A percentile compares a stretch with the other conserved stretches of the same genome.
Evolutionary conservation across 30 jellyfish, hydroid and myxozoan genomes (phyloP).

Genomic region (Cassiopea andromeda): DNA sequence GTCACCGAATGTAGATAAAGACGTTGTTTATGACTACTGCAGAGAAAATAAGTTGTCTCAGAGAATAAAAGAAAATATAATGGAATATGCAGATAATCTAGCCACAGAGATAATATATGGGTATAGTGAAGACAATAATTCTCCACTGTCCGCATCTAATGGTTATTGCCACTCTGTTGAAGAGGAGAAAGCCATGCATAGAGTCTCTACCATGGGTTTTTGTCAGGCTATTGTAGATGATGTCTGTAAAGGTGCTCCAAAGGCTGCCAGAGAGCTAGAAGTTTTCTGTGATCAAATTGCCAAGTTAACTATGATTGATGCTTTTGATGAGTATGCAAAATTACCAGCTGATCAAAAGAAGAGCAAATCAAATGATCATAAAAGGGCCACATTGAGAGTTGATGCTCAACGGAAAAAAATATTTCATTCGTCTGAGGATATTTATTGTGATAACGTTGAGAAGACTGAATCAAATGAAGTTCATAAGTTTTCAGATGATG

Average conservation of each 20-base stretch:
- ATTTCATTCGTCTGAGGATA: slow-evolving; percentile 32
- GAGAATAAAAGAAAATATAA: not conserved
- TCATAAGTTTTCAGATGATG: slow-evolving; percentile 29
- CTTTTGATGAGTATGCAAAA: slow-evolving; percentile 1
- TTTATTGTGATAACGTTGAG: not conserved
- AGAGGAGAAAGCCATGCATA: slow-evolving; percentile 3
- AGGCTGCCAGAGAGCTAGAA: slow-evolving; percentile 20
- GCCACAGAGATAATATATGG: slow-evolving; percentile 29
- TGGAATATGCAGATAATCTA: slow-evolving; percentile 10
- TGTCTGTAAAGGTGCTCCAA: slow-evolving; percentile 54
- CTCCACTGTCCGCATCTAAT: not conserved
- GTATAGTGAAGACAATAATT: not conserved
- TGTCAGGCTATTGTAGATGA: slow-evolving; percentile 41
- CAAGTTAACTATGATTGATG: not conserved
- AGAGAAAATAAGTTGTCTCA: not conserved
- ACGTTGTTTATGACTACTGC: not conserved
- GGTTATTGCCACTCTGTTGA: not conserved
- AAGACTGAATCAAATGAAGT: not conserved
- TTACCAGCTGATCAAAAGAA: slow-evolving; percentile 18
- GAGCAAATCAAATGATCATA: too few species aligned
- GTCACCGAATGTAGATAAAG: not conserved
- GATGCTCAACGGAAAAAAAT: slow-evolving; percentile 31
- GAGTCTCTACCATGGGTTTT: not conserved
- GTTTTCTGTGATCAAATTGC: not conserved
- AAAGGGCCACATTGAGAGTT: slow-evolving; percentile 4